phyloP scores from a whole-genome alignment of 2,797 vertebrate genomes.

The Tokudaia muenninki region DNA sequence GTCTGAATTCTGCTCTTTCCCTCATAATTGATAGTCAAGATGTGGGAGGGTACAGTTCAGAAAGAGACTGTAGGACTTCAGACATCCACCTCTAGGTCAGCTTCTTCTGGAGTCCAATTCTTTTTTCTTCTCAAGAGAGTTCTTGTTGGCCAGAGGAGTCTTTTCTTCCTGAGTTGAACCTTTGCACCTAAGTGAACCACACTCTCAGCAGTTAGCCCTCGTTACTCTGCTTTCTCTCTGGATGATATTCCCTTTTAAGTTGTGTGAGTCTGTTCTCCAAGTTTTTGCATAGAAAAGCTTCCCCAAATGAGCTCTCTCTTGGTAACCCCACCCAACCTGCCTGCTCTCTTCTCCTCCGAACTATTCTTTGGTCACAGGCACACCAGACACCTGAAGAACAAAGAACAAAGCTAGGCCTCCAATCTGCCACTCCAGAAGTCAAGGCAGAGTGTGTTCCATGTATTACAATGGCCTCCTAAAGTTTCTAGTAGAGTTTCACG shows the following conservation, averaged over 20 bases:
- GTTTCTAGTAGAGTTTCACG: neutral
- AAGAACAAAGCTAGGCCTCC: neutral
- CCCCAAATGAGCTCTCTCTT: neutral
- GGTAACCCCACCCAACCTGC: neutral
- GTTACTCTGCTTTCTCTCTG: constrained; percentile 6
- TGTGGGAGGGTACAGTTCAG: neutral
- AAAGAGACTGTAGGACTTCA: neutral
- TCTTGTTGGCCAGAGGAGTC: neutral
- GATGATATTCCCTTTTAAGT: neutral
- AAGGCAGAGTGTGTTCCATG: neutral
- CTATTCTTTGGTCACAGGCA: neutral
- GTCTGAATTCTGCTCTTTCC: neutral
- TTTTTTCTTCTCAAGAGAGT: neutral
- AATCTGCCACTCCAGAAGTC: neutral
- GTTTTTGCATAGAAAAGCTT: neutral
- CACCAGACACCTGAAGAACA: neutral
- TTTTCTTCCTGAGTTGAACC: constrained; percentile 18
- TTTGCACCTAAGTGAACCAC: neutral
- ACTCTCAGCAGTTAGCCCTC: neutral
- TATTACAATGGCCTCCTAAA: neutral
- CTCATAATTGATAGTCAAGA: constrained; percentile 7
- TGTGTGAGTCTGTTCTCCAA: neutral
- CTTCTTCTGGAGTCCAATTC: neutral
- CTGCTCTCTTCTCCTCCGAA: neutral
- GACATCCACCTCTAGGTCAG: neutral